Conservation (phyloP, 2,113 vertebrate species). For the Electrona antarctica region DNA sequence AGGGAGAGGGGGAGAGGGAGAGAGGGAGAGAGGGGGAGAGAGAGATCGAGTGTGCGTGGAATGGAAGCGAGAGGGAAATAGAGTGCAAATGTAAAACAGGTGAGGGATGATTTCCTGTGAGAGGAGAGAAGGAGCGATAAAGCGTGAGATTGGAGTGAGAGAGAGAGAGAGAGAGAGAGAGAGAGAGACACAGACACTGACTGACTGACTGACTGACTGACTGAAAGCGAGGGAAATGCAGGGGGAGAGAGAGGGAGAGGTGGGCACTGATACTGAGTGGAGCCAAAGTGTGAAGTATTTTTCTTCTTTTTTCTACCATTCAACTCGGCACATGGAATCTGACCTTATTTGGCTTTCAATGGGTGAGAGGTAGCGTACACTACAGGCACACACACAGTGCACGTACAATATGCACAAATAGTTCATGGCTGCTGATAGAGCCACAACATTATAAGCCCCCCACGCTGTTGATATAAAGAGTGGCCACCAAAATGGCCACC, state of each 20-base stretch:
- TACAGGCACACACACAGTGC: background rate
- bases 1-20: background rate
- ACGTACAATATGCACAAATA: background rate
- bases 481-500: too few relatives aligned
- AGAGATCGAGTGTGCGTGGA: background rate
- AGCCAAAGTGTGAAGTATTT: conserved; percentile 35
- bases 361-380: background rate
- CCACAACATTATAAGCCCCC: too few relatives aligned
- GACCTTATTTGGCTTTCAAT: background rate
- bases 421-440: too few relatives aligned
- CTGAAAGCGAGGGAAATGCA: too few relatives aligned
- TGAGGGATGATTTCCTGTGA: conserved; percentile 13
- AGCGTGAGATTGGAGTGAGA: background rate
- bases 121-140: conserved; percentile 1
- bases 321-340: conserved; percentile 21
- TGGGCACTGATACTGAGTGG: conserved; percentile 38
- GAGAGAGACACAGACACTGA: too few relatives aligned
- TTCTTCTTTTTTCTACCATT: conserved; percentile 16
- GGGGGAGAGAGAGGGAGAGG: background rate
- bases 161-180: background rate
- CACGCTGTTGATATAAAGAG: background rate
- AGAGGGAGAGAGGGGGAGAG: background rate
- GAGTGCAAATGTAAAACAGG: conserved; percentile 9
- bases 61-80: background rate
- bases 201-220: too few relatives aligned